Evolutionary conservation across 2,888 invertebrate genomes (phyloP).

Genomic region (Philereme vetulata): DNA sequence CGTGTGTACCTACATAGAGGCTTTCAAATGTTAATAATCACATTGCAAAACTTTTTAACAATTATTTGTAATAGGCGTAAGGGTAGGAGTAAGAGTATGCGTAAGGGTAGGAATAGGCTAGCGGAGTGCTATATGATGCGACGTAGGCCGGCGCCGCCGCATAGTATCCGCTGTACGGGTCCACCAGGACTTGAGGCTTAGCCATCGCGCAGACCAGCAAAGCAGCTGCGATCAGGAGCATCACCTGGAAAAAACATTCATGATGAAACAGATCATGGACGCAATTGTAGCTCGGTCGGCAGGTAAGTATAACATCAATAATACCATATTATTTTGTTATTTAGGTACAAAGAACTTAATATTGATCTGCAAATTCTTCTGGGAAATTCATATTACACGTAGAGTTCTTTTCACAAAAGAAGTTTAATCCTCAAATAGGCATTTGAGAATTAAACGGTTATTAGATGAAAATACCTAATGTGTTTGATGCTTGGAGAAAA

Average conservation of each 20-base stretch:
- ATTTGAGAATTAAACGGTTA: too few relatives aligned
- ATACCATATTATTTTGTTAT: too few relatives aligned
- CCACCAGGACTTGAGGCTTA: conserved; percentile 72
- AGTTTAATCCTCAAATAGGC: too few relatives aligned
- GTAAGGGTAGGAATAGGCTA: conserved; percentile 71
- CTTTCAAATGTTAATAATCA: neutral
- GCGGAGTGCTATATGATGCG: conserved; percentile 61
- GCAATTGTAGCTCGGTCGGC: too few relatives aligned
- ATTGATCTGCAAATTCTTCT: too few relatives aligned
- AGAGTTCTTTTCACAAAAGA: too few relatives aligned
- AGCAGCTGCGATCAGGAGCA: conserved; percentile 56
- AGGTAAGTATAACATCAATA: too few relatives aligned
- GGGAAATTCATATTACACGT: too few relatives aligned
- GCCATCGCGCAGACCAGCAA: conserved; percentile 60
- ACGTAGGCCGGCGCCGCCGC: conserved; percentile 63
- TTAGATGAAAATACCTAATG: too few relatives aligned
- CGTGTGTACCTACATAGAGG: neutral
- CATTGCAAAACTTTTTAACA: neutral
- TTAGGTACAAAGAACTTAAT: too few relatives aligned
- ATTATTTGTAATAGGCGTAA: conserved; percentile 57
- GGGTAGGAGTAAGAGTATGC: conserved; percentile 68
- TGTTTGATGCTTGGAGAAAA: too few relatives aligned
- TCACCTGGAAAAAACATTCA: conserved; percentile 46
- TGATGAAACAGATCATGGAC: too few relatives aligned
- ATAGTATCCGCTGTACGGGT: conserved; percentile 66